Conservation (phyloP, 2,113 vertebrate genomes). For the Natator depressus region DNA sequence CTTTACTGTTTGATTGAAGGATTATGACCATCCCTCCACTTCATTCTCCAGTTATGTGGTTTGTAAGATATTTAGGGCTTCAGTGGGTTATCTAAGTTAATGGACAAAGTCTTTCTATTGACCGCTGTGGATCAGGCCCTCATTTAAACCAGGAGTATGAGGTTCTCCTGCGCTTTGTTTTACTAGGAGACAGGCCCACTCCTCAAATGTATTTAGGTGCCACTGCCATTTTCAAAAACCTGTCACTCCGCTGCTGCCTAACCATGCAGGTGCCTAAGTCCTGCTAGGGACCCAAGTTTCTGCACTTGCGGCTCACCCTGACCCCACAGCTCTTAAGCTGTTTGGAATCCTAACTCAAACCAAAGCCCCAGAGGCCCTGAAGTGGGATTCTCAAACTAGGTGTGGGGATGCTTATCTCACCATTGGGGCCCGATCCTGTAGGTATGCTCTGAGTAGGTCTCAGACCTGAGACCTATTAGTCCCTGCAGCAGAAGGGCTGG, state of each 20-base stretch:
- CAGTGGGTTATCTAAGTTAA: background rate
- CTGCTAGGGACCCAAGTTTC: background rate
- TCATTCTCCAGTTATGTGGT: background rate
- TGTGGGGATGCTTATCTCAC: too few relatives aligned
- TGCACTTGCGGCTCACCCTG: background rate
- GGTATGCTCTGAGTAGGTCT: too few relatives aligned
- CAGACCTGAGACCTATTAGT: too few relatives aligned
- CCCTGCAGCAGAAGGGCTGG: too few relatives aligned
- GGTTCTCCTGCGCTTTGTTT: background rate
- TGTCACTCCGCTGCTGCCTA: background rate
- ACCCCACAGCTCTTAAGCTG: background rate
- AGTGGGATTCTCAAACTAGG: too few relatives aligned
- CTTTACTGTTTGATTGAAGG: background rate
- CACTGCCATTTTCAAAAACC: background rate
- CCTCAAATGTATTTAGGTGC: background rate
- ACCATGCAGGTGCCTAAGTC: background rate
- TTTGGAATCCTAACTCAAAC: background rate
- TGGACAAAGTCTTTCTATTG: background rate
- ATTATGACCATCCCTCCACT: background rate
- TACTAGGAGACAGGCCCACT: background rate
- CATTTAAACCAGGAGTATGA: background rate
- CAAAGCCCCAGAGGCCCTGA: background rate
- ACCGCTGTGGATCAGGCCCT: background rate
- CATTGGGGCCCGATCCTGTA: too few relatives aligned
- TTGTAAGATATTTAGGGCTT: background rate